Conservation (phyloP, 2,888 invertebrate genomes). For the Perizoma affinitatum region DNA sequence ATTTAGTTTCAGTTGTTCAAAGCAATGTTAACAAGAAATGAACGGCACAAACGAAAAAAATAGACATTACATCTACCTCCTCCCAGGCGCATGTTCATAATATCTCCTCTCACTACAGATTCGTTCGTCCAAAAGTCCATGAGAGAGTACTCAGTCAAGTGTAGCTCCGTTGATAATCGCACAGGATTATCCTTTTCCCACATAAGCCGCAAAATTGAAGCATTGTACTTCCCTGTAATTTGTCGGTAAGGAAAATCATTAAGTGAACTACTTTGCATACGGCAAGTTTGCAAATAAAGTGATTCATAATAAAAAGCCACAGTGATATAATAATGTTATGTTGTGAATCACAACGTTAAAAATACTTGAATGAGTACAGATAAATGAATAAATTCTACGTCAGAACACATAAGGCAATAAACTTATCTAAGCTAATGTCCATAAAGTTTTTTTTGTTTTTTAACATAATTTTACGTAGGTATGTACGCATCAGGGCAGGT, state of each 20-base stretch:
- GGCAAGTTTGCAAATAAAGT: conserved; percentile 11
- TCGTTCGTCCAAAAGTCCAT: conserved; percentile 89
- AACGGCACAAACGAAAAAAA: conserved; percentile 50
- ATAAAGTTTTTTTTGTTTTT: no score
- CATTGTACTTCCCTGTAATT: conserved; percentile 91
- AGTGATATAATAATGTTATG: conserved; percentile 10
- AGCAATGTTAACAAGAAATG: conserved; percentile 18
- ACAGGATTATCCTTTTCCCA: conserved; percentile 91
- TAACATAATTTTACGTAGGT: no score
- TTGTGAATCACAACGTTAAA: conserved; percentile 7
- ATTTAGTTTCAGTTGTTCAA: conserved; percentile 13
- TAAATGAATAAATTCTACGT: no score
- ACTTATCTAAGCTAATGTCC: no score
- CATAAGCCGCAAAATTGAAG: conserved; percentile 87
- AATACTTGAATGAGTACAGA: neutral
- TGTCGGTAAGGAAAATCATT: conserved; percentile 38
- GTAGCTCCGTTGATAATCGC: conserved; percentile 89
- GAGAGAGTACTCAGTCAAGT: conserved; percentile 91
- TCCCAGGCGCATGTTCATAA: conserved; percentile 87
- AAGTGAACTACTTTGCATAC: conserved; percentile 1
- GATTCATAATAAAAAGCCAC: conserved; percentile 16
- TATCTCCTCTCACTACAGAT: conserved; percentile 87
- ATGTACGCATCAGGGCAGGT: no score
- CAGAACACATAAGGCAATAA: no score
- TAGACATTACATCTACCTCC: conserved; percentile 86